A percentile compares a stretch with the other conserved stretches of the same genome.
Evolutionary conservation across 2,888 invertebrate species (phyloP).

Genomic region (Pheosia gnoma): DNA sequence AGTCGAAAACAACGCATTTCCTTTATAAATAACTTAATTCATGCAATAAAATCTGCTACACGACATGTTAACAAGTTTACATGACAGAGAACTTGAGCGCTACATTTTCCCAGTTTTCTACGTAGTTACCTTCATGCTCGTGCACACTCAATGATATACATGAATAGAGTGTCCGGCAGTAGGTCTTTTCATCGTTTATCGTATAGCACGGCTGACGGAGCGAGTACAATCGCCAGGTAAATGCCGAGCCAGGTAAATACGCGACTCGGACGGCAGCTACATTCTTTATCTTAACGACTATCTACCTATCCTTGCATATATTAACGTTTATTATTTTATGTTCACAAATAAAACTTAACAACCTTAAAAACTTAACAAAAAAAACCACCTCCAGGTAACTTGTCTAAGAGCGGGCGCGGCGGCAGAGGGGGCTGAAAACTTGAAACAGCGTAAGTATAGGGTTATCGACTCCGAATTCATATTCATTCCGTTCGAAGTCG

Average conservation of each 20-base stretch:
- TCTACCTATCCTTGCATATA: conserved; percentile 26
- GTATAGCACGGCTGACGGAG: conserved; percentile 58
- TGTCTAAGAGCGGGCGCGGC: too few relatives aligned
- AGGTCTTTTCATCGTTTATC: conserved; percentile 74
- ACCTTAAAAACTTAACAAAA: conserved; percentile 41
- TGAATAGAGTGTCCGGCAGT: conserved; percentile 75
- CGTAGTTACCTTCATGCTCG: conserved; percentile 53
- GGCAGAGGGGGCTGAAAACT: too few relatives aligned
- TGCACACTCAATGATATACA: conserved; percentile 68
- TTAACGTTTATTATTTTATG: conserved; percentile 20
- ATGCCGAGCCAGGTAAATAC: conserved; percentile 51
- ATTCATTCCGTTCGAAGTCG: too few relatives aligned
- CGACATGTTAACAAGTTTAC: conserved; percentile 14
- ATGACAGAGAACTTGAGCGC: conserved; percentile 18
- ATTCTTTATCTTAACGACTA: conserved; percentile 51
- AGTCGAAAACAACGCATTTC: conserved; percentile 23
- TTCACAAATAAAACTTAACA: conserved; percentile 40
- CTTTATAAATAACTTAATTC: conserved; percentile 26
- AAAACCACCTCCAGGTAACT: conserved; percentile 9
- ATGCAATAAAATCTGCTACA: conserved; percentile 11
- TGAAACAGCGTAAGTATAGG: too few relatives aligned
- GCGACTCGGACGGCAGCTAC: conserved; percentile 37
- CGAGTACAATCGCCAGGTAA: conserved; percentile 66
- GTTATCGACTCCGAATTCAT: too few relatives aligned
- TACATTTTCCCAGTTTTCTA: conserved; percentile 56